Base-by-base conservation (phyloP, 2,113 vertebrate genomes). In the Mirounga angustirostris region DNA sequence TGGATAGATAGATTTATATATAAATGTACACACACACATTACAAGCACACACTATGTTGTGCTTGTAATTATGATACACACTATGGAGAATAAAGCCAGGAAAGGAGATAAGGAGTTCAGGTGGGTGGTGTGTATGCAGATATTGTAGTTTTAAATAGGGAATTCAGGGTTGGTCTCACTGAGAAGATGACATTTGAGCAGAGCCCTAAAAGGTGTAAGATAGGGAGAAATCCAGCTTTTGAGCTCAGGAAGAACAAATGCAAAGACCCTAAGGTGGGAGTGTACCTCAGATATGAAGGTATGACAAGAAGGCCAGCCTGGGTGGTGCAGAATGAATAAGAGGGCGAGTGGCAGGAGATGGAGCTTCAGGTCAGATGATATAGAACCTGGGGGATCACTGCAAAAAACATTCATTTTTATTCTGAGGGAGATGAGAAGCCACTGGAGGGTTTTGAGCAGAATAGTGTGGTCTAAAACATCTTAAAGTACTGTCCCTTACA, bases 281-380 rank as follows among this genome's bases (percentile, higher is more conserved):
- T 14, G 8, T 15, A 22, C 5, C 19, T 80, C 3, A 1, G 33
- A 50, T 11, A 3, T 0, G 50, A 67, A 91, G 30, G 18, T 28
- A 2, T 12, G 19, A 30, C 6, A 50, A 4, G 28, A 14, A 87
- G 43, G 12, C 19, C 28, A 0, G 4, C 10, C 4, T 2, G 14
- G 58, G 18, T 63, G 8, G 28, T 33, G 18, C 6, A 5, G n/a
- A 16, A 16, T 28, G 33, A 85, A 21, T 50, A 33, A 43, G 9
- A 28, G 7, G 13, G 19, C 56, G 26, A 58, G 24, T 26, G 33
- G 30, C 18, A 54, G 65, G 54, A 28, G 4, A 4, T 59, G 9
- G 18, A 50, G 52, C 71, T 67, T 50, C 4, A 40, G 15, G 14
- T 36, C 7, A 16, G 61, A 50, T 46, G 5, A 21, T 19, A 52